These are phyloP conservation scores for Parazoanthus swiftii DNA, from an alignment of 92 coral and sea anemone genomes.

Conservation along the genomic window DNA sequence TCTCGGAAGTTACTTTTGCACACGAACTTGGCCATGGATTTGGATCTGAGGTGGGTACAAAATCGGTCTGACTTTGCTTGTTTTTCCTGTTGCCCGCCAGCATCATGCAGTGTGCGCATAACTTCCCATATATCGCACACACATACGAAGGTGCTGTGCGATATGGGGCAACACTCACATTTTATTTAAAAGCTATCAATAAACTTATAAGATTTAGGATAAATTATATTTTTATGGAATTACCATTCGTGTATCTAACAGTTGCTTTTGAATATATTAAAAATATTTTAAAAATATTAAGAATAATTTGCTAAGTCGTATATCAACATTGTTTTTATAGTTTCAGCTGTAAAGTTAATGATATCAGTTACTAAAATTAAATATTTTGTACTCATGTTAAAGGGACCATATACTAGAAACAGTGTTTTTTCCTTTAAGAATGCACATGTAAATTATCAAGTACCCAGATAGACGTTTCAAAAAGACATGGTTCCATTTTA, in stretches of 20 bases:
- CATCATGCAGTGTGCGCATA: background rate
- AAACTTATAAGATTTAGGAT: background rate
- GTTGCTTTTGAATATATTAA: background rate
- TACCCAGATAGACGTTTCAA: too few species aligned
- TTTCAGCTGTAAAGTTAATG: background rate
- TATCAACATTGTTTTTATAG: background rate
- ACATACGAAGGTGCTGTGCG: too few species aligned
- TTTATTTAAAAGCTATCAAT: too few species aligned
- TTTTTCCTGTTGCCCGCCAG: background rate
- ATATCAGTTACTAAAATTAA: background rate
- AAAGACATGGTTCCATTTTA: too few species aligned
- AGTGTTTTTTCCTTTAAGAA: background rate
- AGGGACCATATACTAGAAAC: too few species aligned
- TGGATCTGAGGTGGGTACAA: constrained; percentile 78
- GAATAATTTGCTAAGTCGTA: background rate
- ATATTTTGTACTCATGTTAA: too few species aligned
- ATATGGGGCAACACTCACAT: background rate
- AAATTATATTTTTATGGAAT: background rate
- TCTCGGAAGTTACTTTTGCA: constrained; percentile 94
- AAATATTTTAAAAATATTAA: too few species aligned
- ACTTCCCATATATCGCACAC: too few species aligned
- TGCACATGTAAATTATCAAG: too few species aligned
- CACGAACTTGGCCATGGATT: constrained; percentile 98
- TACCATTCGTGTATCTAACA: background rate
- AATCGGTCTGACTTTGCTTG: background rate